These are phyloP conservation scores for Dasypolia templi DNA, from an alignment of 2,888 invertebrate genomes.

Conservation along the genomic window DNA sequence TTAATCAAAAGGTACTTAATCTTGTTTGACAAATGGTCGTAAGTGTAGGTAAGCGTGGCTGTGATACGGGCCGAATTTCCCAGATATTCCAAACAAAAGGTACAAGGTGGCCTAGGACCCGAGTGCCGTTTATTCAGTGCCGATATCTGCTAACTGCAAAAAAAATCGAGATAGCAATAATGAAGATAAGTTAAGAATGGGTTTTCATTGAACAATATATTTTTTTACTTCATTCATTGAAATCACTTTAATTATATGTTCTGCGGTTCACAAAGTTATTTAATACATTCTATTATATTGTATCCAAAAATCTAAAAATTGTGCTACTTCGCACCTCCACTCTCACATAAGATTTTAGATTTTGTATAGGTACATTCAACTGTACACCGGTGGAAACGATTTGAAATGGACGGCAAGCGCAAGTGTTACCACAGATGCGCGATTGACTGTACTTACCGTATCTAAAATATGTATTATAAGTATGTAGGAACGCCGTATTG, in stretches of 20 bases:
- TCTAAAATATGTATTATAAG: too few relatives aligned
- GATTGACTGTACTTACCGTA: too few relatives aligned
- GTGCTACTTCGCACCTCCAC: conserved; percentile 28
- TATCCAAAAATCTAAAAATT: background rate
- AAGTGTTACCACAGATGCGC: too few relatives aligned
- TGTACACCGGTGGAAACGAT: too few relatives aligned
- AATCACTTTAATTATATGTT: background rate
- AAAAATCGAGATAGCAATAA: background rate
- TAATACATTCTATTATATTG: conserved; percentile 11
- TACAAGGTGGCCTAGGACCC: background rate
- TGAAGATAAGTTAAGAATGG: background rate
- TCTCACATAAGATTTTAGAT: conserved; percentile 6
- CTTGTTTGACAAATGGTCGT: background rate
- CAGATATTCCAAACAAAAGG: background rate
- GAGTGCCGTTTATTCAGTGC: background rate
- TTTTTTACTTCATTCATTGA: conserved; percentile 13
- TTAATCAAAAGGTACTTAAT: conserved; percentile 95
- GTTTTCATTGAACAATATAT: background rate
- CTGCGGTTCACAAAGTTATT: background rate
- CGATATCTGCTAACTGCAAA: too few relatives aligned
- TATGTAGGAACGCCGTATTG: too few relatives aligned
- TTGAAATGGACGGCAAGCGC: too few relatives aligned
- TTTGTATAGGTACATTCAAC: background rate
- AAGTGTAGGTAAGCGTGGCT: background rate
- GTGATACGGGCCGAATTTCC: background rate